These are phyloP conservation scores for Epinotia demarniana DNA, from an alignment of 2,888 invertebrate genomes.

Conservation along the genomic window DNA sequence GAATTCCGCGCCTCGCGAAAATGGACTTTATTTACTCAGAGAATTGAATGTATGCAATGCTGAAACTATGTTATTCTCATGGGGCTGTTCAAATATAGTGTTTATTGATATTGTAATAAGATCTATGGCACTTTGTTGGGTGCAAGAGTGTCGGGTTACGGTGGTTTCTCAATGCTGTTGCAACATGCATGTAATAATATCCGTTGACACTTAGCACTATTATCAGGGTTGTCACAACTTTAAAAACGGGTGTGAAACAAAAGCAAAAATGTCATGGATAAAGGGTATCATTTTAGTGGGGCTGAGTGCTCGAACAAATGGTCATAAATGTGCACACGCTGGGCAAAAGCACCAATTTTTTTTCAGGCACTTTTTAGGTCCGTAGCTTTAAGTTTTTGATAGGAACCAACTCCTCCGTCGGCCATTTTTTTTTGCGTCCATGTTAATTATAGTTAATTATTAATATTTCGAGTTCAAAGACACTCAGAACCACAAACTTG, in stretches of 20 bases:
- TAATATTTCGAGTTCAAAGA: too few relatives aligned
- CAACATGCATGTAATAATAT: slow-evolving; percentile 26
- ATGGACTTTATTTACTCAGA: neutral
- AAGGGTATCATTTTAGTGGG: too few relatives aligned
- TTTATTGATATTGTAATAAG: neutral
- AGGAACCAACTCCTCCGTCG: too few relatives aligned
- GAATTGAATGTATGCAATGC: neutral
- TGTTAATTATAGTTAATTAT: too few relatives aligned
- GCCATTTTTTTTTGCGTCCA: too few relatives aligned
- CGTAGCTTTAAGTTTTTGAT: too few relatives aligned
- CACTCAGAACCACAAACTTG: too few relatives aligned
- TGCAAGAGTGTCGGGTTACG: slow-evolving; percentile 48
- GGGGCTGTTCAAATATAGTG: neutral
- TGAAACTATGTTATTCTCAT: slow-evolving; percentile 8
- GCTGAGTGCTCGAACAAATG: too few relatives aligned
- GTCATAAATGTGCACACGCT: too few relatives aligned
- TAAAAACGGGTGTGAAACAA: neutral
- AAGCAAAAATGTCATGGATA: too few relatives aligned
- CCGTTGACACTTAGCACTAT: slow-evolving; percentile 33
- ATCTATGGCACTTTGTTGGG: neutral
- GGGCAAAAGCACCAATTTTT: too few relatives aligned
- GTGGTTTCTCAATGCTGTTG: slow-evolving; percentile 48
- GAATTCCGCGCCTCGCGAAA: slow-evolving; percentile 11
- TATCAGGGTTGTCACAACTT: slow-evolving; percentile 15
- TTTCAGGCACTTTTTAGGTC: too few relatives aligned